Percentiles rank a stretch among this genome's conserved stretches.
Conservation (phyloP, 2,888 invertebrate species). For the Habrosyne pyritoides region DNA sequence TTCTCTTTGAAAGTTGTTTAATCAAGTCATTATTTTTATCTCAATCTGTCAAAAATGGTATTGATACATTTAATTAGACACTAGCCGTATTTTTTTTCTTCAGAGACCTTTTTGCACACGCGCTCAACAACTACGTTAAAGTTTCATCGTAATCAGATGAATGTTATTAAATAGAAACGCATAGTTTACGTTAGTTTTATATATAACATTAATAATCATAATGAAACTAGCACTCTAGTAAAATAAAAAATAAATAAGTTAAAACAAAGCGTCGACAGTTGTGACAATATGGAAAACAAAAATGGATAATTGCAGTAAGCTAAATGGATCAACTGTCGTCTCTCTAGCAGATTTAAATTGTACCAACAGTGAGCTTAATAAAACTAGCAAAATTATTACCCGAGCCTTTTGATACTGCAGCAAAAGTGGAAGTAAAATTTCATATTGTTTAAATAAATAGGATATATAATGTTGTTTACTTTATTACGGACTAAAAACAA, state of each 20-base stretch:
- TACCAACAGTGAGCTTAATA: neutral
- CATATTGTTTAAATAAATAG: neutral
- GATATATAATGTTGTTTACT: neutral
- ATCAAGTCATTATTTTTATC: neutral
- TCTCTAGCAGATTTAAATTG: neutral
- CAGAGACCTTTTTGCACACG: too few species aligned
- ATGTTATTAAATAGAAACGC: too few species aligned
- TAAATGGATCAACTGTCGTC: neutral
- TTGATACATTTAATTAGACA: neutral
- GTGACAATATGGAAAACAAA: too few species aligned
- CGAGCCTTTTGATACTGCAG: neutral
- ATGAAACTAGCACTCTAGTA: too few species aligned
- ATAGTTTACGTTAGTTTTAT: too few species aligned
- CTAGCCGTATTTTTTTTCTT: neutral
- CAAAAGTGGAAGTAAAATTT: neutral
- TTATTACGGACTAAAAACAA: neutral
- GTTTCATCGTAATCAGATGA: too few species aligned
- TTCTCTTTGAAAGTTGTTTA: neutral
- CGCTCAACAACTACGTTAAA: too few species aligned
- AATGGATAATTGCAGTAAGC: neutral
- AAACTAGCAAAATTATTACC: neutral
- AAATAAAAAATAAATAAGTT: too few species aligned
- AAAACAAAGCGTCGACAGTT: neutral
- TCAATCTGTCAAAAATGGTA: neutral
- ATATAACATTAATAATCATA: too few species aligned